phyloP scores from a whole-genome alignment of 2,113 vertebrate genomes.

The Barnardius zonarius region DNA sequence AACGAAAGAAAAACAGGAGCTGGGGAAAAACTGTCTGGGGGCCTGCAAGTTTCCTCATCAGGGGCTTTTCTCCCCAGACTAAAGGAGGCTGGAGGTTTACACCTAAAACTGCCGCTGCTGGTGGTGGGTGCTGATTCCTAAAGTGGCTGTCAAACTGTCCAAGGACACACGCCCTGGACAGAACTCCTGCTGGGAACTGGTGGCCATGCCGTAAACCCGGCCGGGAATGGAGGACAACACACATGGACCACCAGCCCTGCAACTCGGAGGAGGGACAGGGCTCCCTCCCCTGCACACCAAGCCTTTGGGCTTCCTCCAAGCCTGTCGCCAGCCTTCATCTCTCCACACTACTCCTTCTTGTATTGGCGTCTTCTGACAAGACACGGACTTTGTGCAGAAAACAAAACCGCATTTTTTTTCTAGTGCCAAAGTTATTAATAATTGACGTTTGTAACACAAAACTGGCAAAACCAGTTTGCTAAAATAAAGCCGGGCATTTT shows the following conservation, averaged over 20 bases:
- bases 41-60: neutral
- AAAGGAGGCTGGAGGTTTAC: neutral
- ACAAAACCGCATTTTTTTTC: conserved; percentile 14
- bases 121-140: neutral
- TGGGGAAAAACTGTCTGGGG: neutral
- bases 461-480: conserved; percentile 72
- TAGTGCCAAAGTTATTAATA: conserved; percentile 65
- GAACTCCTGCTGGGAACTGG: neutral
- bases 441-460: conserved; percentile 68
- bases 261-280: too few species aligned
- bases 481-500: conserved; percentile 65
- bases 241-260: neutral
- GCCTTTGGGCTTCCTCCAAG: neutral
- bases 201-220: fast-evolving
- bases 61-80: neutral
- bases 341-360: neutral
- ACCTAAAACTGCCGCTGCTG: fast-evolving
- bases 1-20: neutral
- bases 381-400: neutral
- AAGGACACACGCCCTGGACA: neutral
- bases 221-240: neutral
- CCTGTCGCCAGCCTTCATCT: neutral
- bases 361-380: conserved; percentile 7
- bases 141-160: neutral
- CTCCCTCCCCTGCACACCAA: neutral